phyloP scores from a whole-genome alignment of 2,888 invertebrate species.

The Mycalesis mineus region DNA sequence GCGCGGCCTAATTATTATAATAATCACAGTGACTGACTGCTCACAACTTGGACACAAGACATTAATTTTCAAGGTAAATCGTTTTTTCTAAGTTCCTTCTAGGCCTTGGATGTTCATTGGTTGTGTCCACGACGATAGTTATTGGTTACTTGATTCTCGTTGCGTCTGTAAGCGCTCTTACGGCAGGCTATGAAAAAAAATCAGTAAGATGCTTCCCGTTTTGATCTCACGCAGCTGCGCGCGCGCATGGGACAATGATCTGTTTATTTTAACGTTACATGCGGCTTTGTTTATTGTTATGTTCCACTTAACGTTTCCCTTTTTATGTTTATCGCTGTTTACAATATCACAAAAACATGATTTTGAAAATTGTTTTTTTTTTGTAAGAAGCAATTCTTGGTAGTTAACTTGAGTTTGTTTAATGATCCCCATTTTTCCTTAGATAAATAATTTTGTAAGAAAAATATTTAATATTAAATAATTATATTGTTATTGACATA shows the following conservation, averaged over 20 bases:
- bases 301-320: constrained; percentile 26
- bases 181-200: constrained; percentile 18
- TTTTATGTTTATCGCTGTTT: neutral
- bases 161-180: neutral
- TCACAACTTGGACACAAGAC: too few relatives aligned
- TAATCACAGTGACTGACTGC: too few relatives aligned
- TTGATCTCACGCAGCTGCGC: constrained; percentile 41
- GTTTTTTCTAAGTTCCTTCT: too few relatives aligned
- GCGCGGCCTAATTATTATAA: too few relatives aligned
- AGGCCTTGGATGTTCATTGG: too few relatives aligned
- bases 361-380: neutral
- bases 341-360: neutral
- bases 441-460: too few relatives aligned
- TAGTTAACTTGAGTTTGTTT: neutral
- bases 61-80: too few relatives aligned
- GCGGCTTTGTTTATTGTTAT: constrained; percentile 20
- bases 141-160: neutral
- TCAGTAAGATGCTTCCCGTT: constrained; percentile 29
- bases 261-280: constrained; percentile 52
- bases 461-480: too few relatives aligned
- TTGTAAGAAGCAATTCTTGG: neutral
- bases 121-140: neutral
- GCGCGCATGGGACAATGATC: constrained; percentile 42
- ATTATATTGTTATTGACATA: too few relatives aligned
- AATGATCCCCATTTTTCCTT: too few relatives aligned